phyloP scores from a whole-genome alignment of 2,888 invertebrate genomes.

The Lycocerus yunnanus region DNA sequence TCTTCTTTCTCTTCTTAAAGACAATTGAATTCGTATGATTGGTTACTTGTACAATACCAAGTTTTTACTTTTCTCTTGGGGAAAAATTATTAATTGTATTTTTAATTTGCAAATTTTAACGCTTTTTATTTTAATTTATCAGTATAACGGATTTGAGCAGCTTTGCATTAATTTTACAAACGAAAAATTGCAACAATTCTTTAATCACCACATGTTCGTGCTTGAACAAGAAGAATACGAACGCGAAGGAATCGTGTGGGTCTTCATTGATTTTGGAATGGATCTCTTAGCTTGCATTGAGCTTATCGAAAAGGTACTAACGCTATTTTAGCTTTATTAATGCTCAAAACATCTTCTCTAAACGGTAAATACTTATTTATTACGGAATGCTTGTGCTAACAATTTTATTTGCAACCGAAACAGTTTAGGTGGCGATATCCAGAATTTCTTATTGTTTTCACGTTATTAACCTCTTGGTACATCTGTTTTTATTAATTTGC shows the following conservation, averaged over 20 bases:
- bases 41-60: background rate
- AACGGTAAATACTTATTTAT: background rate
- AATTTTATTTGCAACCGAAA: background rate
- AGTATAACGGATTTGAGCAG: constrained; percentile 99
- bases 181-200: constrained; percentile 99
- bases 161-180: constrained; percentile 99
- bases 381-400: background rate
- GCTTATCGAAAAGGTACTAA: constrained; percentile 89
- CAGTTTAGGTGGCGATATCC: background rate
- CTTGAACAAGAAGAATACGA: constrained; percentile 99
- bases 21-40: background rate
- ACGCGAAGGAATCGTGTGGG: constrained; percentile 96
- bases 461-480: constrained; percentile 7
- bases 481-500: constrained; percentile 42
- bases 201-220: constrained; percentile 99
- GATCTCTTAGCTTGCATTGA: constrained; percentile 98
- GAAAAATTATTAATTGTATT: background rate
- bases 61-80: background rate
- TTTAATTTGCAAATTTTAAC: background rate
- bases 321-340: background rate
- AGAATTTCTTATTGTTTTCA: background rate
- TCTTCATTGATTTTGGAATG: constrained; percentile 99
- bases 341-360: background rate
- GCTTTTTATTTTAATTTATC: constrained; percentile 28
- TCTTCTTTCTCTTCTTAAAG: background rate